Evolutionary conservation across 2,888 invertebrate genomes (phyloP).

Genomic region (Cheilosia impressa): DNA sequence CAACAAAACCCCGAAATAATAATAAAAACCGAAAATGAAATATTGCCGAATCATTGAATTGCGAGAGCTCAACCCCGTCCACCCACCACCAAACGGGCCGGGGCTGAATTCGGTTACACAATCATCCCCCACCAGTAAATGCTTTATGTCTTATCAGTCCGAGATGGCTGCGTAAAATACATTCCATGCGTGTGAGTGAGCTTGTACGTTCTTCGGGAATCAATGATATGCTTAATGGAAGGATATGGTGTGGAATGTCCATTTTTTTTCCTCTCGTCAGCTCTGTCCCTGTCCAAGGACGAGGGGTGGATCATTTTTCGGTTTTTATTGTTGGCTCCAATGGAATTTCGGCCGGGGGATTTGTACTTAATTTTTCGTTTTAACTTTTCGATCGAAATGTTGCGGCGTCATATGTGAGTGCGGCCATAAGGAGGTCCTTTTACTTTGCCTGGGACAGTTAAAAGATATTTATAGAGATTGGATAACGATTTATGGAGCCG

Average conservation of each 20-base stretch:
- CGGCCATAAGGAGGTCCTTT: background rate
- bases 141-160: conserved; percentile 70
- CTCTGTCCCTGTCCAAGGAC: background rate
- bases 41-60: conserved; percentile 74
- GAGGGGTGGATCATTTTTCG: conserved; percentile 34
- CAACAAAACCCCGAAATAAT: conserved; percentile 72
- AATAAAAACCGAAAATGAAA: conserved; percentile 71
- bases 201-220: conserved; percentile 28
- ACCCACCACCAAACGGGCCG: background rate
- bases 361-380: conserved; percentile 59
- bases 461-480: conserved; percentile 72
- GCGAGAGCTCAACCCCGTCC: background rate
- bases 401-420: conserved; percentile 9
- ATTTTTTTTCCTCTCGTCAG: conserved; percentile 49
- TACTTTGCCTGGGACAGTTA: conserved; percentile 41
- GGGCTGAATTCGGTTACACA: conserved; percentile 29
- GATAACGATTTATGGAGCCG: conserved; percentile 61
- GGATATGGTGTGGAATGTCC: conserved; percentile 72
- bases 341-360: conserved; percentile 38
- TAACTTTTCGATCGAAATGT: conserved; percentile 34
- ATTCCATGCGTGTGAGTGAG: conserved; percentile 35
- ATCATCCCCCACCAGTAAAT: conserved; percentile 63
- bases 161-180: conserved; percentile 39
- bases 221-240: conserved; percentile 73
- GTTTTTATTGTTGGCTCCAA: conserved; percentile 56